These are phyloP conservation scores for Montipora sp. DNA, from an alignment of 64 coral and sea anemone genomes.

Conservation along the genomic window DNA sequence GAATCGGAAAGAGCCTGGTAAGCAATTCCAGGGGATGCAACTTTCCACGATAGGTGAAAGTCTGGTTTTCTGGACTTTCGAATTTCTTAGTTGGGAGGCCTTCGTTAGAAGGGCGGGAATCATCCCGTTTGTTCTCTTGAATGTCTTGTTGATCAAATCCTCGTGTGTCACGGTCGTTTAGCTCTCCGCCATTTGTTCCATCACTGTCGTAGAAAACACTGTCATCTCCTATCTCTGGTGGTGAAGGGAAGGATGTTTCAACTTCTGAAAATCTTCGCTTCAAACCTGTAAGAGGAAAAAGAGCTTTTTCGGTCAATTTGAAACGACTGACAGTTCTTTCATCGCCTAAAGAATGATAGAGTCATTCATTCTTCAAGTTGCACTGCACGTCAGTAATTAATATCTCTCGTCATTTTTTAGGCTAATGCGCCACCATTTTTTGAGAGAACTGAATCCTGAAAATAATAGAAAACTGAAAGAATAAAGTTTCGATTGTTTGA, in stretches of 20 bases:
- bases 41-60: neutral
- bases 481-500: too few species aligned
- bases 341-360: too few species aligned
- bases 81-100: neutral
- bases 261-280: constrained; percentile 58
- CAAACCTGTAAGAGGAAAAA: neutral
- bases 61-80: constrained; percentile 6
- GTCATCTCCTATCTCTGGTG: constrained; percentile 47
- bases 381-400: too few species aligned
- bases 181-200: constrained; percentile 6
- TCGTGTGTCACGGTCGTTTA: neutral
- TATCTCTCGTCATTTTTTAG: too few species aligned
- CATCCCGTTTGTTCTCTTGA: neutral
- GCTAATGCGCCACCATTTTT: too few species aligned
- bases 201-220: constrained; percentile 60
- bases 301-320: too few species aligned
- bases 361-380: too few species aligned
- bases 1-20: constrained; percentile 88
- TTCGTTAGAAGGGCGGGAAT: neutral
- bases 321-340: too few species aligned
- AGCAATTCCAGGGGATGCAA: constrained; percentile 92
- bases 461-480: too few species aligned
- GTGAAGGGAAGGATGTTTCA: constrained; percentile 37
- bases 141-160: neutral
- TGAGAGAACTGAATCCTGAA: too few species aligned